Conservation (phyloP, 2,113 vertebrate species). For the Nothocercus julius region DNA sequence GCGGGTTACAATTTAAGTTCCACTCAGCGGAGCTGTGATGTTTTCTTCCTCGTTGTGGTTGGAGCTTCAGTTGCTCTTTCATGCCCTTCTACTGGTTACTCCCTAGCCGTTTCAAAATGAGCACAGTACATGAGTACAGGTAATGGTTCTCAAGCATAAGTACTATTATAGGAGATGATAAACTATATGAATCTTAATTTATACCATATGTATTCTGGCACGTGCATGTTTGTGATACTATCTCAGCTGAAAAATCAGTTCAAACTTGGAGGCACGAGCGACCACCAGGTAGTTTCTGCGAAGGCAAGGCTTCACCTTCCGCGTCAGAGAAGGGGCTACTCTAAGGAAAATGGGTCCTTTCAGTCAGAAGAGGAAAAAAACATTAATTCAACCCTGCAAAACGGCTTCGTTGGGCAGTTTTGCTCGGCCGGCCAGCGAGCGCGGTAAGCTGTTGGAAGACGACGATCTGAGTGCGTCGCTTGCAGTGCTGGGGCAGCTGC, state of each 20-base stretch:
- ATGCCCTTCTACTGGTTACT: slow-evolving; percentile 8
- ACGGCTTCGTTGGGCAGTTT: not conserved
- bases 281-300: not conserved
- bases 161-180: slow-evolving; percentile 35
- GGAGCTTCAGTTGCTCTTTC: not conserved
- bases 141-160: slow-evolving; percentile 14
- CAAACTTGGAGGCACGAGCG: not conserved
- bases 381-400: not conserved
- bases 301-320: not conserved
- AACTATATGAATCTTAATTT: slow-evolving; percentile 4
- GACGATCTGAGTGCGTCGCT: slow-evolving; percentile 14
- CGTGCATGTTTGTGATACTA: not conserved
- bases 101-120: slow-evolving; percentile 7
- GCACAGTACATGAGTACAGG: not conserved
- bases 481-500: slow-evolving; percentile 22
- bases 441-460: not conserved
- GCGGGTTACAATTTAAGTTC: not conserved
- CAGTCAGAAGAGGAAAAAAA: not conserved
- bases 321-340: not conserved
- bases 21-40: not conserved
- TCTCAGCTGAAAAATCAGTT: not conserved
- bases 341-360: not conserved
- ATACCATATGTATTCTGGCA: not conserved
- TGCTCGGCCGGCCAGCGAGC: not conserved
- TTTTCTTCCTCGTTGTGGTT: not conserved